Conservation (phyloP, 2,888 invertebrate species). For the Hylaea fasciaria region DNA sequence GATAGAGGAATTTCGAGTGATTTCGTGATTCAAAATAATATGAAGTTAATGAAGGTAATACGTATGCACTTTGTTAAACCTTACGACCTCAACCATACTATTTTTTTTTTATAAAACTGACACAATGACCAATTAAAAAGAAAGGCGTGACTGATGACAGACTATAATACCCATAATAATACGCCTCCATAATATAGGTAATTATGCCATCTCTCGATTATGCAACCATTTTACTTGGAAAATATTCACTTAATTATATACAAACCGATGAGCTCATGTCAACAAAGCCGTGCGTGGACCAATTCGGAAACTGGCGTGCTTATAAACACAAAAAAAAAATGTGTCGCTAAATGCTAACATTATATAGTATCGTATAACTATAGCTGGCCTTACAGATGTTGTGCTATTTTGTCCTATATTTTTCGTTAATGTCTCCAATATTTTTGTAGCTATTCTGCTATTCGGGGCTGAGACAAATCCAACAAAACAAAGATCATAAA, state of each 20-base stretch:
- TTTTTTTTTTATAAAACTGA: too few relatives aligned
- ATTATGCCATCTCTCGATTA: constrained; percentile 1
- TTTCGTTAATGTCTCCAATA: too few relatives aligned
- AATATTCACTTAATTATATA: constrained; percentile 7
- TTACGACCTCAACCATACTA: too few relatives aligned
- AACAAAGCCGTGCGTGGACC: constrained; percentile 8
- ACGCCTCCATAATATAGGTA: constrained; percentile 9
- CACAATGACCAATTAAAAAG: background rate
- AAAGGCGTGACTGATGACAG: background rate
- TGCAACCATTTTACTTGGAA: background rate
- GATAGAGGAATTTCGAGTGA: too few relatives aligned
- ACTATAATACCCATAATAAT: background rate
- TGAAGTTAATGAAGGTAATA: too few relatives aligned
- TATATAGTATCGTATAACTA: constrained; percentile 20
- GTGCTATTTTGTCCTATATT: too few relatives aligned
- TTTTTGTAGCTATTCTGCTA: too few relatives aligned
- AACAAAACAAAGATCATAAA: too few relatives aligned
- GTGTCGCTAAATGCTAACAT: too few relatives aligned
- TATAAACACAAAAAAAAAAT: constrained; percentile 6
- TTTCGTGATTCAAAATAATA: too few relatives aligned
- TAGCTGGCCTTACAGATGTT: background rate
- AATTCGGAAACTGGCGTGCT: constrained; percentile 1
- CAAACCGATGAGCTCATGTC: background rate
- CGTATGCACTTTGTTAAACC: too few relatives aligned
- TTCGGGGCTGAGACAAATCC: too few relatives aligned